Evolutionary conservation across 2,797 vertebrate genomes (phyloP), one percentile per base, ranked within the genome.

Genomic region (Acanthurus leucopareius): DNA sequence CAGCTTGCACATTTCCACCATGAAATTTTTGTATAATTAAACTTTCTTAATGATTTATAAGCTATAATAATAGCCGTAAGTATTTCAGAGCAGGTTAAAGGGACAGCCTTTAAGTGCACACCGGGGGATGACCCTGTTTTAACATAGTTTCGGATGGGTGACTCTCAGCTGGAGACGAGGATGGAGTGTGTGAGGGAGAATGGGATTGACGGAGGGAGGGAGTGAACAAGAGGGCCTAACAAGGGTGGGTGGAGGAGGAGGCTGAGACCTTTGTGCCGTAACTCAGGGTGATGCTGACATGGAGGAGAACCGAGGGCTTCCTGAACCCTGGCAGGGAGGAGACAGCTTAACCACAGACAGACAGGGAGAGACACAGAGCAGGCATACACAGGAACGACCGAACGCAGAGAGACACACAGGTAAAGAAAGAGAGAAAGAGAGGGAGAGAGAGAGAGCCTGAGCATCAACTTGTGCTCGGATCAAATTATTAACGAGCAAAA

Each of bases 21-120:
- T 93, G 92, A 95, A 94, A 95, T 94, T 88, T 94, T 91, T 69
- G 86, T 94, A 96, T 96, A 96, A 96, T 96, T 95, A 96, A 96
- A 95, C 93, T 94, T 96, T 95, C 95, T 95, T 96, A 95, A 96
- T 96, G 95, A 96, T 96, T 96, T 96, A 96, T 96, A 96, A 94
- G 95, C 93, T 94, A 95, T 93, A 95, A 95, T 96, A 96, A 96
- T 95, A 95, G 94, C 93, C 91, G 69, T 92, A 92, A 95, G 95
- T 96, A 94, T 95, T 95, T 94, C 87, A 89, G 94, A 94, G 93
- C 94, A 94, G 95, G 95, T 96, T 95, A 95, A 96, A 96, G 91
- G 93, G 94, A 95, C 94, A 93, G 85, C 88, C 92, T 95, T 92
- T 94, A 94, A 96, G 94, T 94, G 93, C 91, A 93, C 93, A 82